These are phyloP conservation scores for Oryzias melastigma DNA, from an alignment of 2,113 vertebrate species.

Conservation along the genomic window DNA sequence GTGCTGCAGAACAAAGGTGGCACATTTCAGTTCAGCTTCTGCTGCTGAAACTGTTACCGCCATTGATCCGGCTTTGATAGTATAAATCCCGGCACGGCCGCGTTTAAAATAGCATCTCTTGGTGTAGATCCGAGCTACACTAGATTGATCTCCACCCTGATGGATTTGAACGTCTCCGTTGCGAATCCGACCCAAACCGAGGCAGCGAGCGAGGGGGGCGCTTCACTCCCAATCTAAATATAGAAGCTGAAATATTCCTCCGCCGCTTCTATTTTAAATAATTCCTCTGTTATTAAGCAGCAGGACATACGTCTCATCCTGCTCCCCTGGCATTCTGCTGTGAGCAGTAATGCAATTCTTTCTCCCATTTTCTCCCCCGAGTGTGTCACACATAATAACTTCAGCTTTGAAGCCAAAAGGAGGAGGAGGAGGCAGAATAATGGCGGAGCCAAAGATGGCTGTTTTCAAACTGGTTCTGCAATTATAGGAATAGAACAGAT, in stretches of 20 bases:
- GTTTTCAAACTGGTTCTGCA: slow-evolving; percentile 44
- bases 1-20: slow-evolving; percentile 1
- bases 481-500: slow-evolving; percentile 27
- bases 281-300: slow-evolving; percentile 66
- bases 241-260: slow-evolving; percentile 67
- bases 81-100: slow-evolving; percentile 15
- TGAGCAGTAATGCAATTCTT: slow-evolving; percentile 22
- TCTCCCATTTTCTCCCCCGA: slow-evolving; percentile 14
- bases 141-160: slow-evolving; percentile 55
- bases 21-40: slow-evolving; percentile 1
- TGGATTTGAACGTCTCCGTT: slow-evolving; percentile 45
- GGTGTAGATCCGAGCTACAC: slow-evolving; percentile 13
- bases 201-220: slow-evolving; percentile 47
- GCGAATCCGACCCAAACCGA: slow-evolving; percentile 41
- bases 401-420: slow-evolving; percentile 42
- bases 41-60: not conserved
- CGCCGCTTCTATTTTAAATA: slow-evolving; percentile 67
- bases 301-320: slow-evolving; percentile 47
- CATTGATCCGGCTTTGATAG: slow-evolving; percentile 23
- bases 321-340: slow-evolving; percentile 42
- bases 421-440: slow-evolving; percentile 31
- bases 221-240: slow-evolving; percentile 73
- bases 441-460: slow-evolving; percentile 35
- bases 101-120: slow-evolving; percentile 20
- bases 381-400: slow-evolving; percentile 69